phyloP scores from a whole-genome alignment of 2,888 invertebrate species.

The Aphodius sticticus region DNA sequence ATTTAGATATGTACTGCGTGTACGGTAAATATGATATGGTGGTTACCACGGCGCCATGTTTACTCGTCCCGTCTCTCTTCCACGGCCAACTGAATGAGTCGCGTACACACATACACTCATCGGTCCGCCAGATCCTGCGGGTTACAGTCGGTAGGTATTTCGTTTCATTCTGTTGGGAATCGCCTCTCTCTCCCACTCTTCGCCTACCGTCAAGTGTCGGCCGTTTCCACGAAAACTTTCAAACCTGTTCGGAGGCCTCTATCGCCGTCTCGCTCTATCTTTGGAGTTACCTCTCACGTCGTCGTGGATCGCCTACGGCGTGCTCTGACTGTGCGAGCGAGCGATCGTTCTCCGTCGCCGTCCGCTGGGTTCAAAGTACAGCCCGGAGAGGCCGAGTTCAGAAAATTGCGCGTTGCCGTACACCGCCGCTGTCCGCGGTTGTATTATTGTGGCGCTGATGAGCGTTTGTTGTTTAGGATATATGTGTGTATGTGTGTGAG shows the following conservation, averaged over 20 bases:
- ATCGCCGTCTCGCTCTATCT: conserved; percentile 56
- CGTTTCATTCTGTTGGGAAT: conserved; percentile 49
- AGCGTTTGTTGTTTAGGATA: background rate
- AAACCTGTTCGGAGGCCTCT: conserved; percentile 56
- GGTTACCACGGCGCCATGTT: conserved; percentile 62
- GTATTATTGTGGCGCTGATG: background rate
- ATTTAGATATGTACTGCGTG: conserved; percentile 52
- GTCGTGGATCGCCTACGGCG: background rate
- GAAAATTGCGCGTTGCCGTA: conserved; percentile 13
- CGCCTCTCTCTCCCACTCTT: conserved; percentile 43
- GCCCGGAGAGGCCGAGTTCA: conserved; percentile 28
- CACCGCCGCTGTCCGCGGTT: background rate
- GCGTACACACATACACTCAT: conserved; percentile 44
- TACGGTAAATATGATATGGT: conserved; percentile 60
- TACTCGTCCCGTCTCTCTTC: conserved; percentile 57
- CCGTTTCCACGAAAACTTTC: conserved; percentile 53
- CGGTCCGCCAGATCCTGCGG: conserved; percentile 19
- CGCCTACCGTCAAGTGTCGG: conserved; percentile 27
- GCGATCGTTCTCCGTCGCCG: conserved; percentile 29
- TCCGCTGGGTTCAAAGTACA: conserved; percentile 46
- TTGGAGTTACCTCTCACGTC: conserved; percentile 58
- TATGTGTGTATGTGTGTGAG: background rate
- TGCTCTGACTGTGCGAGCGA: conserved; percentile 32
- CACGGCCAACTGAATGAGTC: conserved; percentile 49
- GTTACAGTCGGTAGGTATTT: conserved; percentile 49